Evolutionary conservation across 1,140 invertebrate genomes (phyloP), one percentile per base, ranked within the genome.

Genomic region (Diachasma alloeum): DNA sequence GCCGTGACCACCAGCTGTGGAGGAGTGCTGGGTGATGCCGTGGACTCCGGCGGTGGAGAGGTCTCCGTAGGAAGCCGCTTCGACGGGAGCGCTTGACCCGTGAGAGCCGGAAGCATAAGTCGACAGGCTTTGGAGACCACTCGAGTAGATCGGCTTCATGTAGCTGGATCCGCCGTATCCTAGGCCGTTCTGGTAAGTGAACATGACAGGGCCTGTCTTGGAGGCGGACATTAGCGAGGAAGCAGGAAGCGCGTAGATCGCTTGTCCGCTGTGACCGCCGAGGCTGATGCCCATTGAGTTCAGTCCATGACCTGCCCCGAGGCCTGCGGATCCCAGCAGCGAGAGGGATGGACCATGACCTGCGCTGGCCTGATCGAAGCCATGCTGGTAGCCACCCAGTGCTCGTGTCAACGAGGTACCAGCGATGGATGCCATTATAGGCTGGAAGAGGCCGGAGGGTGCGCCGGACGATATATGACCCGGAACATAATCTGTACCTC

Each of bases 171-270:
- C 5, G 37, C 24, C 36, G n/a, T 31, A 31, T 31, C 24, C 15
- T 17, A 68, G 46, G 4, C 81, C 75, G 6, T 75, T 79, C 0
- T 82, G 70, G 4, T 72, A 13, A 6, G 82, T 79, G 17, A 90
- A 89, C 0, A 87, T 89, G 0, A 90, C 85, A 4, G 88, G 89
- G 31, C 31, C 31, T 0, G 79, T 88, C 74, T 89, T 90, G 26
- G 82, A 79, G 70, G 81, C 72, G 13, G 75, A 0, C 0, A 81
- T 74, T 0, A 70, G 10, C 59, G 86, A 81, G 1, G 80, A 44
- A 9, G 80, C n/a, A 24, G 67, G 44, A 26, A 39, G 26, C 0
- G 56, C n/a, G 22, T 31, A 31, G 37, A 36, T 11, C 22, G 59
- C 11, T n/a, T 22, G 42, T 11, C 72, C 71, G 0, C 31, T 31